Percentiles rank a stretch among this genome's conserved stretches.
Conservation (phyloP, 2,888 invertebrate genomes). For the Dryadula phaetusa region DNA sequence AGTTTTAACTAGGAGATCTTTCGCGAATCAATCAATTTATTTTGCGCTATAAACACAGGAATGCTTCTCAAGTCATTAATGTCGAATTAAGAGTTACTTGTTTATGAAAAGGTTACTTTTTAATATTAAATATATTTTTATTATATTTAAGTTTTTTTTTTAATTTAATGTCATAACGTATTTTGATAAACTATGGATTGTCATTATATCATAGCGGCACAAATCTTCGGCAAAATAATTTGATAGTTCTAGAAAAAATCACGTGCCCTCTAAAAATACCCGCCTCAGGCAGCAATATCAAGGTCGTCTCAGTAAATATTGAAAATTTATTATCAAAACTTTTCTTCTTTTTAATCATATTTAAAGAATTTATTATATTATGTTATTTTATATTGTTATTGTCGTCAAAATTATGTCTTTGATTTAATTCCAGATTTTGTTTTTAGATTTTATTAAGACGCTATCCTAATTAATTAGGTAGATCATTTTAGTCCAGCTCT, state of each 20-base stretch:
- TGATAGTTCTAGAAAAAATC: slow-evolving; percentile 52
- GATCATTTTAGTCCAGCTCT: background rate
- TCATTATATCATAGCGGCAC: slow-evolving; percentile 22
- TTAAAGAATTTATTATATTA: slow-evolving; percentile 4
- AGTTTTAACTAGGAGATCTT: background rate
- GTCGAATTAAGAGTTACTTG: background rate
- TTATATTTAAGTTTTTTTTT: background rate
- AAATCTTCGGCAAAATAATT: slow-evolving; percentile 31
- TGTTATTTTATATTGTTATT: background rate
- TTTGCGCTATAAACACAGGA: background rate
- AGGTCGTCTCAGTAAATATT: slow-evolving; percentile 56
- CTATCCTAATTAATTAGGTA: slow-evolving; percentile 2
- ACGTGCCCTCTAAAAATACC: slow-evolving; percentile 75
- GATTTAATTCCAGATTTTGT: background rate
- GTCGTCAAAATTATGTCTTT: background rate
- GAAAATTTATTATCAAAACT: slow-evolving; percentile 17
- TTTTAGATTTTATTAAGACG: background rate
- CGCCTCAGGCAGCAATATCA: slow-evolving; percentile 72
- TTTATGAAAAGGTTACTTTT: background rate
- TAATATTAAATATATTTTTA: background rate
- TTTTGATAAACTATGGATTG: background rate
- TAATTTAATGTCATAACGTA: background rate
- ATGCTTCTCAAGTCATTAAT: background rate
- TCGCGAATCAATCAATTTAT: background rate
- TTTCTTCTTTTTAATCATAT: slow-evolving; percentile 8